Evolutionary conservation across 1,140 invertebrate genomes (phyloP), one percentile per base, ranked within the genome.

Genomic region (Drosophila melanica): DNA sequence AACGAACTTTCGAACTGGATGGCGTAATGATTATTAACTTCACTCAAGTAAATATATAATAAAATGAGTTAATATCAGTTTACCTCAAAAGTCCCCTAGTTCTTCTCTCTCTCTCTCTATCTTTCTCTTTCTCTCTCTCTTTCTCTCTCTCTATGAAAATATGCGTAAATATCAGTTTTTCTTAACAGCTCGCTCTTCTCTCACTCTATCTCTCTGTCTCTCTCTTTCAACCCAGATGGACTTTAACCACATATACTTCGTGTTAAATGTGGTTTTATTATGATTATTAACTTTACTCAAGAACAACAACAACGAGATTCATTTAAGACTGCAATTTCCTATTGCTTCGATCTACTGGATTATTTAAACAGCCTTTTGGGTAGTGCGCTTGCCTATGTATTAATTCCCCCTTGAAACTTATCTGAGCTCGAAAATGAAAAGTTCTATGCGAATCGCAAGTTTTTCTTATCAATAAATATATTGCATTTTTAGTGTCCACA

Each of bases 81-180:
- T n/a, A n/a, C n/a, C n/a, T n/a, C n/a, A n/a, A n/a, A n/a, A n/a
- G n/a, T n/a, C n/a, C n/a, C n/a, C n/a, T n/a, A n/a, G n/a, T n/a
- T n/a, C n/a, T n/a, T n/a, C n/a, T n/a, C n/a, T n/a, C n/a, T n/a
- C n/a, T n/a, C n/a, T n/a, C n/a, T n/a, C n/a, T n/a, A n/a, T n/a
- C n/a, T n/a, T n/a, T n/a, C n/a, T n/a, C n/a, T n/a, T n/a, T n/a
- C n/a, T n/a, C n/a, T n/a, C n/a, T n/a, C n/a, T n/a, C n/a, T n/a
- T n/a, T n/a, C n/a, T n/a, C n/a, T n/a, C n/a, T n/a, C n/a, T n/a
- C n/a, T n/a, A n/a, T n/a, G n/a, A n/a, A n/a, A n/a, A n/a, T n/a
- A n/a, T n/a, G n/a, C n/a, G n/a, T 16, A 35, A 53, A 54, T 62
- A 79, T 79, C 71, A 55, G 62, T 73, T 80, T 80, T 63, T 65